phyloP scores from a whole-genome alignment of 2,113 vertebrate genomes.

The Crotalus viridis region DNA sequence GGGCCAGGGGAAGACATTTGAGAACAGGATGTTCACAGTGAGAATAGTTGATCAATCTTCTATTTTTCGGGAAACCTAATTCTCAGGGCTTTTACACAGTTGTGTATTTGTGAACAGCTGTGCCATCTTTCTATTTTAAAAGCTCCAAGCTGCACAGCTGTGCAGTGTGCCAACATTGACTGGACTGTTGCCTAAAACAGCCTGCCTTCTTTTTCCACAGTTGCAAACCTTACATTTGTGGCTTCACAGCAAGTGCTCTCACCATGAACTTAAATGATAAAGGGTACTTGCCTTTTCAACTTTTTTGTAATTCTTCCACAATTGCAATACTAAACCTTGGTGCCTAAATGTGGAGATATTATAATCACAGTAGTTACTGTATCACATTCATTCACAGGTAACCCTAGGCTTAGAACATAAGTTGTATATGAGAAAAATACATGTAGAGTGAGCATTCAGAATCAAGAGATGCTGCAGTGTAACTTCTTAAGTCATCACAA shows the following conservation, averaged over 20 bases:
- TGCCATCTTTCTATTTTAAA: background rate
- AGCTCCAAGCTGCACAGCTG: background rate
- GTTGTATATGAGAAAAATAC: background rate
- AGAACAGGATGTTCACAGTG: background rate
- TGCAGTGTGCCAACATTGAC: background rate
- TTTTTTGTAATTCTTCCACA: background rate
- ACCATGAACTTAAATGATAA: background rate
- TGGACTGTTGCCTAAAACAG: background rate
- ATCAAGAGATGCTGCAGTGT: background rate
- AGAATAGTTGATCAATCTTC: background rate
- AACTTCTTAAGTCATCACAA: background rate
- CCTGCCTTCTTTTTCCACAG: background rate
- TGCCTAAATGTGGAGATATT: background rate
- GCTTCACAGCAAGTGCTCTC: background rate
- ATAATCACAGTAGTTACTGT: background rate
- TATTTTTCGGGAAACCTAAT: background rate
- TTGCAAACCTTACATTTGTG: background rate
- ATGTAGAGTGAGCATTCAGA: background rate
- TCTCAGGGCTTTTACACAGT: background rate
- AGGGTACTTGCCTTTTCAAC: background rate
- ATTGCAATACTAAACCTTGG: background rate
- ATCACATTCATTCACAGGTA: background rate
- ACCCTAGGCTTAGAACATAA: background rate
- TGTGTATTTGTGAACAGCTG: background rate
- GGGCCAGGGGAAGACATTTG: background rate